Percentiles rank a stretch among this genome's conserved stretches.
These are phyloP conservation scores for Caenorhabditis remanei DNA, from an alignment of 1,140 invertebrate genomes.

Conservation along the genomic window DNA sequence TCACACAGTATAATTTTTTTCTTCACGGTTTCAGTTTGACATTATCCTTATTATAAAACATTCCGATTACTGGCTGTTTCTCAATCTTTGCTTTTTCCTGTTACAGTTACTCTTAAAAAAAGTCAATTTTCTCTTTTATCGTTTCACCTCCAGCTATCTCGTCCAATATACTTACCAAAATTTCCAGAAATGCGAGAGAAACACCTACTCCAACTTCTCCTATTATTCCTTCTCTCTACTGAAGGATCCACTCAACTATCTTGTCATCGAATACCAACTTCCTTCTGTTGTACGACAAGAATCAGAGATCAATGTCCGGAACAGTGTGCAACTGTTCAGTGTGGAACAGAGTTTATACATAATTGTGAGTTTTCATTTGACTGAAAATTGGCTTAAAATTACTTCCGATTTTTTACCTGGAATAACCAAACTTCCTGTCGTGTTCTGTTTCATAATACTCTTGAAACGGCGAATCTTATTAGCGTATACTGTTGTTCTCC, in stretches of 20 bases:
- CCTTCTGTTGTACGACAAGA: conserved; percentile 41
- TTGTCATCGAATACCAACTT: conserved; percentile 43
- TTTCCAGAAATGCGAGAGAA: conserved; percentile 47
- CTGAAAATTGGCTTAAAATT: no score
- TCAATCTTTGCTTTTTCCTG: no score
- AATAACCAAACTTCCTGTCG: no score
- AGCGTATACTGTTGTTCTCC: no score
- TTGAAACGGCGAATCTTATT: no score
- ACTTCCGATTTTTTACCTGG: no score
- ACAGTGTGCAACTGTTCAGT: conserved; percentile 9
- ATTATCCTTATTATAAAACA: no score
- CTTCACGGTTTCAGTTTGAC: no score
- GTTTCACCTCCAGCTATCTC: neutral
- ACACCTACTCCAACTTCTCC: neutral
- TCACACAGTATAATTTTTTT: no score
- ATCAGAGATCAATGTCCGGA: conserved; percentile 47
- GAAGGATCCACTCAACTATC: neutral
- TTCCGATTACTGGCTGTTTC: no score
- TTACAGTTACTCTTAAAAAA: neutral
- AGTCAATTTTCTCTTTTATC: neutral
- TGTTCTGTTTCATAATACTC: no score
- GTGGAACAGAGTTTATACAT: conserved; percentile 30
- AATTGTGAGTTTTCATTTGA: conserved; percentile 20
- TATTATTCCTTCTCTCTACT: neutral
- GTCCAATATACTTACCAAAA: neutral